These are phyloP conservation scores for Phylloscopus whistleri DNA, from an alignment of 2,113 vertebrate genomes.

Conservation along the genomic window DNA sequence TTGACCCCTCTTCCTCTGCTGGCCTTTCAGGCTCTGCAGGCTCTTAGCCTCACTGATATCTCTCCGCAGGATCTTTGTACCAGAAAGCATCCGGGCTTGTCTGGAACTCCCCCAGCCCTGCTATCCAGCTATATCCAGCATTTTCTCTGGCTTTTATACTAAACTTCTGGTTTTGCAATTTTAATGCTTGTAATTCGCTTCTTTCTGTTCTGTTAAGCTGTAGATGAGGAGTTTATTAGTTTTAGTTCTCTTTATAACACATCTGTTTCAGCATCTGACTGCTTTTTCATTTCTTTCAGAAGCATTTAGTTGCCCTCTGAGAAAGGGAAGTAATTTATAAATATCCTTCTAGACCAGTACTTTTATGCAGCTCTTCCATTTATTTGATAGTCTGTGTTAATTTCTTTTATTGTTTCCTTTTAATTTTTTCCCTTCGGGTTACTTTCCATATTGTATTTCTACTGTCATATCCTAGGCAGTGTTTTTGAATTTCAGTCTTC, in stretches of 20 bases:
- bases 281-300: slow-evolving; percentile 1
- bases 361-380: not conserved
- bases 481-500: not conserved
- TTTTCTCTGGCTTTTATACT: not conserved
- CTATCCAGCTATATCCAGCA: not conserved
- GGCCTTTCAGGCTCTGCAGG: slow-evolving; percentile 36
- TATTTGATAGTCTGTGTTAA: not conserved
- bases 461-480: not conserved
- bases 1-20: slow-evolving; percentile 57
- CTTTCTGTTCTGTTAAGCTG: not conserved
- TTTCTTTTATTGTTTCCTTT: slow-evolving; percentile 35
- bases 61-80: slow-evolving; percentile 39
- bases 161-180: not conserved
- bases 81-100: not conserved
- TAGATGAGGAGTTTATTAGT: slow-evolving; percentile 9
- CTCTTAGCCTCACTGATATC: slow-evolving; percentile 32
- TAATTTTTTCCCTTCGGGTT: not conserved
- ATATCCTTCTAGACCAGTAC: not conserved
- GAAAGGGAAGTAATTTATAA: slow-evolving; percentile 8
- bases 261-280: not conserved
- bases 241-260: not conserved
- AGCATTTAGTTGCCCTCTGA: slow-evolving; percentile 2
- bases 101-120: not conserved
- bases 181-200: slow-evolving; percentile 2
- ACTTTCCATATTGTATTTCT: not conserved